Evolutionary conservation across 2,797 vertebrate genomes (phyloP).

Genomic region (Chaunax sp.): DNA sequence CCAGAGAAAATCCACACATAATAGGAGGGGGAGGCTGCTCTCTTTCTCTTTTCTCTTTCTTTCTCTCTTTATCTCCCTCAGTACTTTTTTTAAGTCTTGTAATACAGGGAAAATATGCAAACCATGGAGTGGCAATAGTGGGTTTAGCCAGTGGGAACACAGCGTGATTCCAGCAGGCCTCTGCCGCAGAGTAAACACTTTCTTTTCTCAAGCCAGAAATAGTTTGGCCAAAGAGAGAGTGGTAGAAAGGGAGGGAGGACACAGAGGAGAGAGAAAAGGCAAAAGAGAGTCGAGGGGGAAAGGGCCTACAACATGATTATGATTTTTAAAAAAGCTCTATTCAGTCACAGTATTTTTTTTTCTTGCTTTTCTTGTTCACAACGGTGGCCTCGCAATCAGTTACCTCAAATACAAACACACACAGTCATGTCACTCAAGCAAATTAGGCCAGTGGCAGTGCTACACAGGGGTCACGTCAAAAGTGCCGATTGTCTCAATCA

Average conservation of each 20-base stretch:
- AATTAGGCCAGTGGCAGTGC: conserved; percentile 79
- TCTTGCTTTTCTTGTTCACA: conserved; percentile 56
- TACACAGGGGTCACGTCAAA: conserved; percentile 89
- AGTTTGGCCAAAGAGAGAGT: conserved; percentile 77
- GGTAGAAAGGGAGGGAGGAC: conserved; percentile 41
- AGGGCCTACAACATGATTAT: conserved; percentile 55
- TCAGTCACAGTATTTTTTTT: conserved; percentile 30
- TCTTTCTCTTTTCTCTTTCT: conserved; percentile 46
- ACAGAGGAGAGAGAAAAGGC: conserved; percentile 40
- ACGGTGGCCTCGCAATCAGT: conserved; percentile 55
- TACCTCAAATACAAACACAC: conserved; percentile 34
- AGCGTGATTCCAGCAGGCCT: conserved; percentile 82
- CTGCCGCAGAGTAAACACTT: conserved; percentile 86
- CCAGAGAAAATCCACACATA: conserved; percentile 69
- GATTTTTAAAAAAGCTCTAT: conserved; percentile 41
- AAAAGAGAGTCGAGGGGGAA: background rate
- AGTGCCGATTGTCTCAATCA: conserved; percentile 94
- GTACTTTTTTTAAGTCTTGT: conserved; percentile 70
- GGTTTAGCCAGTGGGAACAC: conserved; percentile 85
- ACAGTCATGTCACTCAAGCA: conserved; percentile 76
- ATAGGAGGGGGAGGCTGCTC: conserved; percentile 53
- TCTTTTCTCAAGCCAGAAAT: conserved; percentile 87
- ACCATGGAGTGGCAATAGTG: conserved; percentile 83
- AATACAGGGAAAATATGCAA: conserved; percentile 86
- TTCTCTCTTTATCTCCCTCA: conserved; percentile 57